Evolutionary conservation across 2,797 vertebrate genomes (phyloP), one percentile per base, ranked within the genome.

Genomic region (Clamator glandarius): DNA sequence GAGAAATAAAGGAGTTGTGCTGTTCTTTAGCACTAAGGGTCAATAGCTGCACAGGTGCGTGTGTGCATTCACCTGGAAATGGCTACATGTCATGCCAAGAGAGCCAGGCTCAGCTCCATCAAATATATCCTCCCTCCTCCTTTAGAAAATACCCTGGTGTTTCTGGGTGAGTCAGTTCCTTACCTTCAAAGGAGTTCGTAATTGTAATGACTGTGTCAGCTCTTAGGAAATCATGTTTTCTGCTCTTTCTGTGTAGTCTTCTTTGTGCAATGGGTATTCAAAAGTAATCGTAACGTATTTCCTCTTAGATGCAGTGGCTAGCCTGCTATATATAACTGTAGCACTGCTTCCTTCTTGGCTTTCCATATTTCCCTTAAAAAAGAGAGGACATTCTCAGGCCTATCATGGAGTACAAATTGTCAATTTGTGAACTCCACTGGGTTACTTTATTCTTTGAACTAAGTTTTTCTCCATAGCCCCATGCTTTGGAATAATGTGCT

Each of bases 1-100:
- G 50, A 44, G 8, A 9, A 24, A 20, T 79, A 59, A 79, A 18
- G 4, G 18, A 64, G 11, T 35, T 1, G 1, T 23, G 12, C 6
- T 77, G 41, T 24, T 57, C 18, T 66, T 74, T 33, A 35, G 42
- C 17, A 7, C 36, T 67, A 63, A 5, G 21, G 17, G 18, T 21
- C 46, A 70, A 0, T 41, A 24, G 9, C 20, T n/a, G 13, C 51
- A 46, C 7, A n/a, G 26, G n/a, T 1, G 0, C 25, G 35, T 29
- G 62, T 11, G 33, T 72, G 5, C 14, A 8, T 4, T 54, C 18
- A 54, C 61, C 31, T 80, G 58, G 24, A 80, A 64, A 57, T 6
- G 9, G 12, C 29, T 50, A 5, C 4, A 0, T 23, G 54, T 9
- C 44, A 15, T 17, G 21, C 20, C 59, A 54, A 52, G n/a, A 58